These are phyloP conservation scores for Harpegnathos saltator DNA, from an alignment of 1,140 invertebrate genomes.

Conservation along the genomic window DNA sequence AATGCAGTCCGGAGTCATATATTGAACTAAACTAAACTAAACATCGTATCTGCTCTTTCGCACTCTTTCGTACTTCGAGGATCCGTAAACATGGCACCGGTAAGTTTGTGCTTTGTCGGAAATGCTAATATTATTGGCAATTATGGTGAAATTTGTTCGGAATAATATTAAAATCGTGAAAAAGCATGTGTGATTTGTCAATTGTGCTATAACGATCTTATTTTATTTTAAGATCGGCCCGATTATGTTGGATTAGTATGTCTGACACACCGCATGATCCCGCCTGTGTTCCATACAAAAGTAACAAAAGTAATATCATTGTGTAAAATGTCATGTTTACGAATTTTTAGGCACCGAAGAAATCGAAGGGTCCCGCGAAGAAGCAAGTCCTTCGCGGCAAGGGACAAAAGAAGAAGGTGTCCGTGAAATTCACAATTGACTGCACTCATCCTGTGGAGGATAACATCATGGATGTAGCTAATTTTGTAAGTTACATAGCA, in stretches of 20 bases:
- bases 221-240: constrained; percentile 50
- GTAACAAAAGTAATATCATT: background rate
- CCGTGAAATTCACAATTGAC: constrained; percentile 97
- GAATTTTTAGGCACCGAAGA: constrained; percentile 73
- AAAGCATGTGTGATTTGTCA: background rate
- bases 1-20: too few relatives aligned
- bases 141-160: constrained; percentile 11
- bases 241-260: constrained; percentile 62
- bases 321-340: constrained; percentile 22
- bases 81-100: constrained; percentile 79
- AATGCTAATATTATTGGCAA: constrained; percentile 33
- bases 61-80: constrained; percentile 67
- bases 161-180: constrained; percentile 41
- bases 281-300: constrained; percentile 27
- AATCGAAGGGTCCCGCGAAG: constrained; percentile 85
- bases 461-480: constrained; percentile 98
- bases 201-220: background rate
- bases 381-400: constrained; percentile 93
- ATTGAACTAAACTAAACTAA: too few relatives aligned
- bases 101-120: constrained; percentile 69
- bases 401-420: constrained; percentile 95
- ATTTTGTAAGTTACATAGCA: constrained; percentile 94
- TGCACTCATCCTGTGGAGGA: constrained; percentile 99
- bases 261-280: too few relatives aligned
- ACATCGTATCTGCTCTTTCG: too few relatives aligned